Evolutionary conservation across 2,113 vertebrate genomes (phyloP).

Genomic region (Ophthalmolycus amberensis): DNA sequence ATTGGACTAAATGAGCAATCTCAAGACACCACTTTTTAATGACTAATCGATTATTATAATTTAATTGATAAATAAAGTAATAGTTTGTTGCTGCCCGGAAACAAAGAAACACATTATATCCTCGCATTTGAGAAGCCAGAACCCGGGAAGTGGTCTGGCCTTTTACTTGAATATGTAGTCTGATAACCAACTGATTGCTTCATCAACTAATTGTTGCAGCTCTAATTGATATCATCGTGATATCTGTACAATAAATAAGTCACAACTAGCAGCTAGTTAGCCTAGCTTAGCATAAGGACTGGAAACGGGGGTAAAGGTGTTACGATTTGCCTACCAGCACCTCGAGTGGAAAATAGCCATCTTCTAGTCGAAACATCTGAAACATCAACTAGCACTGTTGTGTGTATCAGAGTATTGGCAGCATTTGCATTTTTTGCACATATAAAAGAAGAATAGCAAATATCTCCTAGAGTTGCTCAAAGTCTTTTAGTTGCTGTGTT

Average conservation of each 20-base stretch:
- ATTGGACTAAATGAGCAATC: neutral
- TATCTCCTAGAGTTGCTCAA: neutral
- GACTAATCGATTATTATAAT: neutral
- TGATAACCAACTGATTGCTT: neutral
- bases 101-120: neutral
- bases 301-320: neutral
- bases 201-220: no score
- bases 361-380: neutral
- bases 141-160: neutral
- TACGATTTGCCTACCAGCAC: neutral
- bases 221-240: neutral
- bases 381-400: neutral
- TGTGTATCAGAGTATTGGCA: neutral
- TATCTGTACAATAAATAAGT: neutral
- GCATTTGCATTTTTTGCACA: neutral
- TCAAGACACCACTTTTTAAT: neutral
- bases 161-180: neutral
- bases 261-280: neutral
- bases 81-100: neutral
- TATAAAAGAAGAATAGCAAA: neutral
- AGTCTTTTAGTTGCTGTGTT: conserved; percentile 14
- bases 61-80: neutral
- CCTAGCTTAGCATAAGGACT: neutral
- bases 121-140: neutral
- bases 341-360: neutral